These are phyloP conservation scores for Sesia bembeciformis DNA, from an alignment of 2,888 invertebrate genomes.

Conservation along the genomic window DNA sequence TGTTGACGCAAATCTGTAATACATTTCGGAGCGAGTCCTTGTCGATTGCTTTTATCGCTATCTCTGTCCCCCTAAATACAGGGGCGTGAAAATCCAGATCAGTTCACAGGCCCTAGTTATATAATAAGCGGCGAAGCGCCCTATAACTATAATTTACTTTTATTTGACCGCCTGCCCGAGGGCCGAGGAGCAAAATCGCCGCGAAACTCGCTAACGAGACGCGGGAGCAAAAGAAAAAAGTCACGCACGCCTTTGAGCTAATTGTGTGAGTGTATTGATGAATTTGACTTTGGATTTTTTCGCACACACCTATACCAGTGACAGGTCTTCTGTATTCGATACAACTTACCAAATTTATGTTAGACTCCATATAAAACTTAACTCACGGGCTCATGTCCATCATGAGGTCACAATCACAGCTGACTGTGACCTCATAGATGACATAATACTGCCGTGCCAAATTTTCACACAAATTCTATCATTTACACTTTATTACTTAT, in stretches of 20 bases:
- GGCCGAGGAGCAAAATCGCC: slow-evolving; percentile 42
- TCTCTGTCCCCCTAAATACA: slow-evolving; percentile 32
- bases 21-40: slow-evolving; percentile 15
- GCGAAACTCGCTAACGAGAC: slow-evolving; percentile 60
- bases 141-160: slow-evolving; percentile 67
- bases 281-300: slow-evolving; percentile 30
- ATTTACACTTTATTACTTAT: too few relatives aligned
- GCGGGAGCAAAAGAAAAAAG: slow-evolving; percentile 33
- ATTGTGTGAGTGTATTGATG: slow-evolving; percentile 39
- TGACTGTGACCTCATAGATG: too few relatives aligned
- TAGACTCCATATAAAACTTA: too few relatives aligned
- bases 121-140: slow-evolving; percentile 62
- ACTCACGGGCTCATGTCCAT: too few relatives aligned
- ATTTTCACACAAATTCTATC: too few relatives aligned
- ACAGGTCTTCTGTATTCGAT: too few relatives aligned
- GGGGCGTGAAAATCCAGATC: slow-evolving; percentile 53
- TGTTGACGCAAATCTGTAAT: slow-evolving; percentile 32
- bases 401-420: too few relatives aligned
- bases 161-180: slow-evolving; percentile 50
- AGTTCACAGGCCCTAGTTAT: slow-evolving; percentile 63
- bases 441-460: too few relatives aligned
- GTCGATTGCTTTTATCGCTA: slow-evolving; percentile 13
- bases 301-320: neutral
- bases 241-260: slow-evolving; percentile 44
- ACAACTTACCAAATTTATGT: too few relatives aligned